Percentiles rank a stretch among this genome's conserved stretches.
phyloP scores from a whole-genome alignment of 2,797 vertebrate genomes.

The Caiman crocodilus region DNA sequence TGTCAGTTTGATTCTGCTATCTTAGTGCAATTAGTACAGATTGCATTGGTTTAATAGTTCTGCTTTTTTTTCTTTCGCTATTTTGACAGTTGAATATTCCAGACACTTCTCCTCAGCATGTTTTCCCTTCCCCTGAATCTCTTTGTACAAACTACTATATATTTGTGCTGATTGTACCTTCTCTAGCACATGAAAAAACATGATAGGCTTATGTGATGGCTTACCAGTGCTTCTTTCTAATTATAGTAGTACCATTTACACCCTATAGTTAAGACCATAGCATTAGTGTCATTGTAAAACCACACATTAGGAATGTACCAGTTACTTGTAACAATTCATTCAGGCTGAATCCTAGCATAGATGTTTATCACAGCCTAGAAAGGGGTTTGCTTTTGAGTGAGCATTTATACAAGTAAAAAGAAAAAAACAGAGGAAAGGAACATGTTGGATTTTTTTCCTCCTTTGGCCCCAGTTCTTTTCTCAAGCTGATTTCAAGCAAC shows the following conservation, averaged over 20 bases:
- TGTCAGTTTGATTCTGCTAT: background rate
- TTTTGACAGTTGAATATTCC: slow-evolving; percentile 34
- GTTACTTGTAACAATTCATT: background rate
- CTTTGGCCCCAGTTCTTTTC: background rate
- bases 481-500: background rate
- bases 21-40: background rate
- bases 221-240: background rate
- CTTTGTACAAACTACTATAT: slow-evolving; percentile 30
- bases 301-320: background rate
- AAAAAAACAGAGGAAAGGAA: background rate
- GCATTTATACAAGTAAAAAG: no score
- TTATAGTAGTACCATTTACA: background rate
- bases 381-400: background rate
- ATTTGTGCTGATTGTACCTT: slow-evolving; percentile 29
- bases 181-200: slow-evolving; percentile 24
- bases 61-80: background rate
- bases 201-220: slow-evolving; percentile 7
- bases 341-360: accelerated
- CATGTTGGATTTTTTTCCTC: background rate
- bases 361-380: background rate
- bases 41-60: background rate
- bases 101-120: background rate
- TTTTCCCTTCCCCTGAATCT: slow-evolving; percentile 39
- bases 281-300: background rate
- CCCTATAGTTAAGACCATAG: background rate